A percentile compares a stretch with the other conserved stretches of the same genome.
Conservation (phyloP, 2,113 vertebrate species). For the Scartelaos histophorus region DNA sequence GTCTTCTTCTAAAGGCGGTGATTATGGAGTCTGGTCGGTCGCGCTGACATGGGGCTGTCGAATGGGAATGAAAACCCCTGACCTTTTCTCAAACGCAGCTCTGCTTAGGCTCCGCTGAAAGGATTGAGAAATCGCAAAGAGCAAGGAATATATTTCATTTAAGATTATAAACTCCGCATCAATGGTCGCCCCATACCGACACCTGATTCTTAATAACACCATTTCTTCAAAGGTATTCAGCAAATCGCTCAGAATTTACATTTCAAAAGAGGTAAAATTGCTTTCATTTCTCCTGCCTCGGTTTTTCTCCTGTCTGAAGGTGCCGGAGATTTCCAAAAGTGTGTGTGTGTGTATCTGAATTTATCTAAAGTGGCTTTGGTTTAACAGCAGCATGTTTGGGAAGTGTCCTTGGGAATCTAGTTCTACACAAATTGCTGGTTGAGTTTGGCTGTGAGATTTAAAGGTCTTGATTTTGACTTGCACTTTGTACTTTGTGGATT, state of each 20-base stretch:
- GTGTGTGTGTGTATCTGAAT: conserved; percentile 59
- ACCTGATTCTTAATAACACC: conserved; percentile 76
- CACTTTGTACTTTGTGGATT: not conserved
- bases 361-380: conserved; percentile 68
- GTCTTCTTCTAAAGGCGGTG: conserved; percentile 46
- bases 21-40: conserved; percentile 52
- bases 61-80: conserved; percentile 60
- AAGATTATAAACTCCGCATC: conserved; percentile 73
- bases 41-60: conserved; percentile 62
- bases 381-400: conserved; percentile 58
- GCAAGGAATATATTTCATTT: conserved; percentile 72
- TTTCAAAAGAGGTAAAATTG: conserved; percentile 78
- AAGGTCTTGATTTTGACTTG: not conserved
- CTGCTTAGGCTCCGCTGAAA: conserved; percentile 62
- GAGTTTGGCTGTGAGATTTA: not conserved
- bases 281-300: conserved; percentile 73
- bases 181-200: conserved; percentile 67
- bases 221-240: conserved; percentile 77
- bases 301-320: conserved; percentile 53
- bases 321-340: conserved; percentile 72
- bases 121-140: conserved; percentile 52
- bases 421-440: conserved; percentile 43
- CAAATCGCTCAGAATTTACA: conserved; percentile 76
- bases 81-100: conserved; percentile 64
- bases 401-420: conserved; percentile 61